Evolutionary conservation across 2,113 vertebrate genomes (phyloP).

Genomic region (Chloropsis hardwickii): DNA sequence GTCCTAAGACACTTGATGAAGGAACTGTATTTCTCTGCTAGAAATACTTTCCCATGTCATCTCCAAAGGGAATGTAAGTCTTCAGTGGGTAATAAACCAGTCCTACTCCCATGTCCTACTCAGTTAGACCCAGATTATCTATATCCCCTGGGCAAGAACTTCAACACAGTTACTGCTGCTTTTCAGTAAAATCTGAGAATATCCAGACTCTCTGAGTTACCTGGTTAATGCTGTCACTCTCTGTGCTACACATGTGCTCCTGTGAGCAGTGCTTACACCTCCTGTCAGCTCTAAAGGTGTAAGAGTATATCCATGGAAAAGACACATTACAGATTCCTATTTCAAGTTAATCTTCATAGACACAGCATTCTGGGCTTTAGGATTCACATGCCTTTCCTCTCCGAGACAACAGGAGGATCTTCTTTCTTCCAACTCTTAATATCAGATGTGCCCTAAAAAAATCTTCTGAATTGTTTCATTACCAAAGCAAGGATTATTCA

Average conservation of each 20-base stretch:
- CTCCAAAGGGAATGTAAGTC: neutral
- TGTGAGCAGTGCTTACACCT: neutral
- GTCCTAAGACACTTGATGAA: neutral
- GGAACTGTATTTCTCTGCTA: neutral
- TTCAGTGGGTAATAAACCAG: neutral
- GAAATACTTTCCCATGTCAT: neutral
- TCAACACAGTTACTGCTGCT: neutral
- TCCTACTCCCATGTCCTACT: neutral
- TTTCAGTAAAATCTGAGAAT: neutral
- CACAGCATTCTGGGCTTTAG: neutral
- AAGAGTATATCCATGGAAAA: neutral
- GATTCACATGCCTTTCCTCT: neutral
- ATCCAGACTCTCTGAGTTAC: neutral
- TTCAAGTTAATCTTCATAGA: neutral
- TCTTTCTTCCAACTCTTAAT: neutral
- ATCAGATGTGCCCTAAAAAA: neutral
- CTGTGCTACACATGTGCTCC: neutral
- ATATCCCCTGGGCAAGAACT: neutral
- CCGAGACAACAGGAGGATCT: neutral
- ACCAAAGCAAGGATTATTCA: neutral
- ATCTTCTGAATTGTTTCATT: neutral
- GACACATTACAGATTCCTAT: neutral
- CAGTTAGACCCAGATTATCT: neutral
- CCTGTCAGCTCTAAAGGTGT: neutral
- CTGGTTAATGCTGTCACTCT: neutral